These are phyloP conservation scores for Chiloscyllium punctatum DNA, from an alignment of 2,797 vertebrate species.

Conservation along the genomic window DNA sequence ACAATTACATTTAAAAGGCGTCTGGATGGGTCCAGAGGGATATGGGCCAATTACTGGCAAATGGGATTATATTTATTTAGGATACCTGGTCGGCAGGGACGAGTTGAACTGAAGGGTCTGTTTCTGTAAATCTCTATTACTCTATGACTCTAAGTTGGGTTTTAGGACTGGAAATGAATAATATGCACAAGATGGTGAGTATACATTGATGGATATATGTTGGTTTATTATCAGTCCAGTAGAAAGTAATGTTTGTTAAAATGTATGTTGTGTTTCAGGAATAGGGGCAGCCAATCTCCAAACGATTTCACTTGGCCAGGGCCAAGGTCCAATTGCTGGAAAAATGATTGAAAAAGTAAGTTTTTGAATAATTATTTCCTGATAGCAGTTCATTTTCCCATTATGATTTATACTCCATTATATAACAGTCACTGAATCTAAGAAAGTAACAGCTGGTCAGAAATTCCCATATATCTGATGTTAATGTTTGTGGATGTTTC, in stretches of 20 bases:
- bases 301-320: constrained; percentile 46
- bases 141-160: neutral
- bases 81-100: too few species aligned
- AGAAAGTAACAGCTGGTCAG: neutral
- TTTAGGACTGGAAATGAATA: neutral
- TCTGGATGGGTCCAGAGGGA: too few species aligned
- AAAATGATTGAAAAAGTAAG: constrained; percentile 47
- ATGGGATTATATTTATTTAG: too few species aligned
- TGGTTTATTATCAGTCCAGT: neutral
- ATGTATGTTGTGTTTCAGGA: constrained; percentile 44
- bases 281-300: constrained; percentile 45
- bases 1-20: too few species aligned
- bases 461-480: neutral
- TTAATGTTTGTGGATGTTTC: too few species aligned
- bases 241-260: neutral
- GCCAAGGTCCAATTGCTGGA: constrained; percentile 40
- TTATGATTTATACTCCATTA: neutral
- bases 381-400: neutral
- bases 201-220: neutral
- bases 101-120: too few species aligned
- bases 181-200: neutral
- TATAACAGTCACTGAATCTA: neutral
- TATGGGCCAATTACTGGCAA: too few species aligned
- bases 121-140: too few species aligned
- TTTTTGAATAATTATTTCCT: neutral